A percentile compares a stretch with the other conserved stretches of the same genome.
These are phyloP conservation scores for Cryptotermes secundus DNA, from an alignment of 1,140 invertebrate species.

Conservation along the genomic window DNA sequence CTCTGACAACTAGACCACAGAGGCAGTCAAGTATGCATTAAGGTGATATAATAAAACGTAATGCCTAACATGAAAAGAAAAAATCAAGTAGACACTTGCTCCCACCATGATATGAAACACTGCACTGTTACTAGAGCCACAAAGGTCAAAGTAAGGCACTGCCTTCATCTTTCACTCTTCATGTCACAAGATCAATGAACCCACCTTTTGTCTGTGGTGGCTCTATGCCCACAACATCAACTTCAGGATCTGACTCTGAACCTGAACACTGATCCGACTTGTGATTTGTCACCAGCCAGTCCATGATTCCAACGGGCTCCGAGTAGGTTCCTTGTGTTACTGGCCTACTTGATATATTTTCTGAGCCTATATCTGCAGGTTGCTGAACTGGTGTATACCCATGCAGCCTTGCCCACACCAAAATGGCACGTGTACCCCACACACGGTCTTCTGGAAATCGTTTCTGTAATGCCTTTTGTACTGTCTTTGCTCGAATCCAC, in stretches of 20 bases:
- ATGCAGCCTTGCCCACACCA: constrained; percentile 46
- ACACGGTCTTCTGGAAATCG: constrained; percentile 38
- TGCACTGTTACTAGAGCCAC: too few relatives aligned
- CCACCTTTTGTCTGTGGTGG: not conserved
- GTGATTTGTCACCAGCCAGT: constrained; percentile 18
- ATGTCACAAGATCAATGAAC: not conserved
- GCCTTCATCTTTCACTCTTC: not conserved
- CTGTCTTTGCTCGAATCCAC: constrained; percentile 45
- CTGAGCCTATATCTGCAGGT: not conserved
- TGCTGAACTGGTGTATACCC: constrained; percentile 38
- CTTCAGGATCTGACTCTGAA: not conserved
- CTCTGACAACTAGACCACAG: too few relatives aligned
- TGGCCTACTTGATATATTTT: not conserved
- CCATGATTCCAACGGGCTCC: constrained; percentile 19
- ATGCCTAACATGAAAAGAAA: too few relatives aligned
- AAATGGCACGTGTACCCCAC: constrained; percentile 46
- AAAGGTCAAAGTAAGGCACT: too few relatives aligned
- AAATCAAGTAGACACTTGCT: too few relatives aligned
- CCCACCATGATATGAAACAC: too few relatives aligned
- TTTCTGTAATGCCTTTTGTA: constrained; percentile 39
- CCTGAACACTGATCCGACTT: not conserved
- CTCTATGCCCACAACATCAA: constrained; percentile 23
- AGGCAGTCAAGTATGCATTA: too few relatives aligned
- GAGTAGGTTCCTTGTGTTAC: not conserved
- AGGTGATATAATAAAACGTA: too few relatives aligned